Base-by-base conservation (phyloP, 2,888 invertebrate species). In the Caenorhabditis macrosperma region DNA sequence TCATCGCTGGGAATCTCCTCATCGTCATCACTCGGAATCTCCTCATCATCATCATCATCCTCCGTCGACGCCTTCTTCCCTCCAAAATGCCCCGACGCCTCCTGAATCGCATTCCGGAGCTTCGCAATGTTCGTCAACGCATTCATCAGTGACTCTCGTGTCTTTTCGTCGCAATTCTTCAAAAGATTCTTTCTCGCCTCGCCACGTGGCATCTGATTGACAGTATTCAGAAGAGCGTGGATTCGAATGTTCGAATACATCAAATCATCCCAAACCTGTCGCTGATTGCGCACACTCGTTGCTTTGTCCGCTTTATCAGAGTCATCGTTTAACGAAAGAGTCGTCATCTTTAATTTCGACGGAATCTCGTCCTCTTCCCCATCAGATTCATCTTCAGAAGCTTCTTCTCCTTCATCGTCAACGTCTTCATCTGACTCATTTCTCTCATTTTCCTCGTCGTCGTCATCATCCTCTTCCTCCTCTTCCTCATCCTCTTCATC, bases 1-100 rank as follows among this genome's bases (percentile, higher is more conserved):
- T 57, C 57, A n/a, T 88, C 88, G 61, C 88, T 88, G 38, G 84
- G 84, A 80, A 88, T 88, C 69, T 88, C 88, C 59, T 88, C 88
- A 57, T 59, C 59, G 38, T 59, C 54, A 54, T 88, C 88, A 54
- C 86, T 86, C 50, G 83, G 83, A 72, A 88, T 86, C 76, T 88
- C 88, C 68, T 88, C 88, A 64, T 86, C 85, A 20, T 86, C 86
- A 12, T 78, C 79, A 30, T 83, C 82, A n/a, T 69, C 57, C n/a
- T 69, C 77, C 2, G 35, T 26, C 3, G 24, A 60, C 20, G 41
- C 55, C 30, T 61, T 44, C 22, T 20, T 17, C n/a, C n/a, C n/a
- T n/a, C n/a, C n/a, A n/a, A n/a, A n/a, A n/a, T n/a, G n/a, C n/a
- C n/a, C n/a, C 33, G 60, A 24, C 2, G 81, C 79, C 3, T 52